Conservation (phyloP, 1,140 invertebrate species). For the Macrocentrus cingulum region DNA sequence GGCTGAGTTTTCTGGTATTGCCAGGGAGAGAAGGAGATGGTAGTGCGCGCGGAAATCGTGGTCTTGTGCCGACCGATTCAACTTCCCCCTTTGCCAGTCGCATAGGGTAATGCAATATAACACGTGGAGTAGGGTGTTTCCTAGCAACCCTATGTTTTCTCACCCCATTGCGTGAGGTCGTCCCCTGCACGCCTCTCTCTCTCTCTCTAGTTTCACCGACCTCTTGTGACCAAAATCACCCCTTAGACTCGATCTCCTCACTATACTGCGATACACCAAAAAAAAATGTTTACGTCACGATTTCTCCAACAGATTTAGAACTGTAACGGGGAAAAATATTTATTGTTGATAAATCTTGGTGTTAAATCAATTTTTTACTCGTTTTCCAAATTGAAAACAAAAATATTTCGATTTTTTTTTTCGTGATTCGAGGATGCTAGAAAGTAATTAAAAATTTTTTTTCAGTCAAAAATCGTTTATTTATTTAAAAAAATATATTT, state of each 20-base stretch:
- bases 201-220: neutral
- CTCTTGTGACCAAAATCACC: neutral
- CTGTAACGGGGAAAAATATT: too few relatives aligned
- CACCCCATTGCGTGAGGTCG: conserved; percentile 16
- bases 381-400: too few relatives aligned
- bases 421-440: too few relatives aligned
- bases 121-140: conserved; percentile 26
- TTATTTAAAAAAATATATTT: too few relatives aligned
- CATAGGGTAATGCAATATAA: conserved; percentile 26
- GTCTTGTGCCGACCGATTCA: conserved; percentile 21
- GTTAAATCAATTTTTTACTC: too few relatives aligned
- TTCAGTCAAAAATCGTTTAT: too few relatives aligned
- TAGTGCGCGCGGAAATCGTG: conserved; percentile 14
- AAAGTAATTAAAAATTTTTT: too few relatives aligned
- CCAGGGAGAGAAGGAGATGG: neutral
- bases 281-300: conserved; percentile 3
- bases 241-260: neutral
- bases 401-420: too few relatives aligned
- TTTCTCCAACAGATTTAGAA: too few relatives aligned
- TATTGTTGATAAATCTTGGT: too few relatives aligned
- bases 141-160: conserved; percentile 28
- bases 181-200: neutral
- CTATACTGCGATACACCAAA: conserved; percentile 21
- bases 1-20: too few relatives aligned
- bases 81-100: neutral